These are phyloP conservation scores for Lepidotrigona ventralis DNA, from an alignment of 1,140 invertebrate species.

Conservation along the genomic window DNA sequence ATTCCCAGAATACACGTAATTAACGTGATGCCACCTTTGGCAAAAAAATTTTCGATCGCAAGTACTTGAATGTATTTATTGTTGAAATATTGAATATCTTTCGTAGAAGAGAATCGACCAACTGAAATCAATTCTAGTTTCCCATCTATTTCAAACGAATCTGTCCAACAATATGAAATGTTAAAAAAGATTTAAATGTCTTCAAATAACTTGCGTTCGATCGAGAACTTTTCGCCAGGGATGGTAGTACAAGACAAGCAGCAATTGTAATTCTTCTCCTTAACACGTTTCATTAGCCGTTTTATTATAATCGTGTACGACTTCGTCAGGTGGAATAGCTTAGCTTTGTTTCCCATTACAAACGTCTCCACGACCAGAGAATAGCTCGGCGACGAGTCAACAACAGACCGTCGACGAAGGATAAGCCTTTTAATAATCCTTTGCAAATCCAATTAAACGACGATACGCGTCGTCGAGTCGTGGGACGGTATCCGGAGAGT, in stretches of 20 bases:
- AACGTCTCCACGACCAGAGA: neutral
- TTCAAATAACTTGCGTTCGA: too few relatives aligned
- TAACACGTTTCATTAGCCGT: neutral
- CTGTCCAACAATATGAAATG: too few relatives aligned
- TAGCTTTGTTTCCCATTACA: neutral
- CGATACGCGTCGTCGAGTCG: constrained; percentile 26
- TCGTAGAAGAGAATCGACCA: too few relatives aligned
- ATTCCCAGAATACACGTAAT: neutral
- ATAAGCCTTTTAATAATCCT: constrained; percentile 49
- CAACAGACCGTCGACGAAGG: constrained; percentile 31
- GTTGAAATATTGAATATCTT: too few relatives aligned
- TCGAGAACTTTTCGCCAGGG: too few relatives aligned
- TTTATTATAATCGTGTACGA: neutral
- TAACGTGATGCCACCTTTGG: neutral
- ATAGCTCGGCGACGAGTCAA: constrained; percentile 6
- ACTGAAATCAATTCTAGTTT: too few relatives aligned
- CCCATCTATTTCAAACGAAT: too few relatives aligned
- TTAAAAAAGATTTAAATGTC: too few relatives aligned
- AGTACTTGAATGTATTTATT: too few relatives aligned
- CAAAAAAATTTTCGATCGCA: too few relatives aligned
- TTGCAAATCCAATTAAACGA: constrained; percentile 49
- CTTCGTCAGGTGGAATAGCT: neutral
- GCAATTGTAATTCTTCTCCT: neutral
- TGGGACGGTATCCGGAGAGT: neutral
- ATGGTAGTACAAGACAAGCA: neutral